Evolutionary conservation across 2,888 invertebrate genomes (phyloP), one percentile per base, ranked within the genome.

Genomic region (Troilus luridus): DNA sequence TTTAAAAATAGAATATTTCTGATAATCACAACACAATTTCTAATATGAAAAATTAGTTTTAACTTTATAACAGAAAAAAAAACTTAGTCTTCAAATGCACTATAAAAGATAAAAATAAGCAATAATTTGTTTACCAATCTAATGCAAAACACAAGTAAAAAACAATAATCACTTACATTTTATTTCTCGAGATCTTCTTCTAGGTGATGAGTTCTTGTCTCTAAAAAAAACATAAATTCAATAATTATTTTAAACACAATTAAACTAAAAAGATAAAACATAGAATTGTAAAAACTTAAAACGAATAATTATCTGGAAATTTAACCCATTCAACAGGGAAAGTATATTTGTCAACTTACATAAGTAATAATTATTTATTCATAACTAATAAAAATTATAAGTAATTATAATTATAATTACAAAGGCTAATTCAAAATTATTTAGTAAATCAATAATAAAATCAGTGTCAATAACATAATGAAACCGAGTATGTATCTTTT

Each of bases 201-300:
- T 95, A 17, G 96, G 96, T 89, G 96, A 96, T 93, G 95, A 95
- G 93, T 95, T 95, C 93, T 95, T 95, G 94, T 96, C 96, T 94
- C 97, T 97, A 95, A 91, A 77, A 77, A 41, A 77, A 72, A 27
- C 24, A 77, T 77, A 77, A 41, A 77, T 41, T 41, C 0, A 41
- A 41, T 8, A 24, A 77, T 19, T 17, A 2, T 24, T 41, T 1
- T 67, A 5, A 27, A 27, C 5, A 67, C n/a, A 64, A n/a, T 64
- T 67, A 67, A 67, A 64, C n/a, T 64, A 64, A 64, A 3, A 64
- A 64, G n/a, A 19, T 64, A 64, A 64, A n/a, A 11, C n/a, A n/a
- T 64, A n/a, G 9, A 64, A 64, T n/a, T 64, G 12, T n/a, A n/a
- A 64, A 64, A 64, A 7, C 21, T 19, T 19, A 62, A 7, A 62